These are phyloP conservation scores for Megaceryle alcyon DNA, from an alignment of 2,797 vertebrate species.

Conservation along the genomic window DNA sequence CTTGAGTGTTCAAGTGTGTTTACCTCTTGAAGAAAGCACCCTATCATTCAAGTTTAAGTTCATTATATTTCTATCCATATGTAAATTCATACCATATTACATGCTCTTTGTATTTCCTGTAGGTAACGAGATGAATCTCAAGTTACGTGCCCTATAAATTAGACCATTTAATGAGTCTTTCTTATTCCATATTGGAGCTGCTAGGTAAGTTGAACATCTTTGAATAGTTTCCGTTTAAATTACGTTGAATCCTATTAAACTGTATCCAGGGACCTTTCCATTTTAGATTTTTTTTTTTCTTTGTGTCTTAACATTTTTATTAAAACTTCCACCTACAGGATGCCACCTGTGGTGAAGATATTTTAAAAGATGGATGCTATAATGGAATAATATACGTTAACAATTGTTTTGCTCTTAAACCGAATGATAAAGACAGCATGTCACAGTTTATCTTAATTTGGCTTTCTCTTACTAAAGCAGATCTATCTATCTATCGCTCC, in stretches of 20 bases:
- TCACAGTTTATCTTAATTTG: not conserved
- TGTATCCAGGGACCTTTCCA: not conserved
- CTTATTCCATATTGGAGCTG: not conserved
- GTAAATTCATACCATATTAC: not conserved
- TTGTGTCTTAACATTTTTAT: not conserved
- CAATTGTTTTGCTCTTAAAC: not conserved
- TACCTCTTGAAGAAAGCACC: not conserved
- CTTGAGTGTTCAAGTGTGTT: not conserved
- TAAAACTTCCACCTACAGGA: not conserved
- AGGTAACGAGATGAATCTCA: not conserved
- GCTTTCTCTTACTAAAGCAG: not conserved
- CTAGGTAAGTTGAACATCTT: conserved; percentile 42
- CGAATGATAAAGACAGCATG: not conserved
- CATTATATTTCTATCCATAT: not conserved
- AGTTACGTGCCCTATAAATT: conserved; percentile 54
- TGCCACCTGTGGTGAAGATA: not conserved
- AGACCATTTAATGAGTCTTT: not conserved
- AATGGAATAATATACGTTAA: not conserved
- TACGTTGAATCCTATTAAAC: not conserved
- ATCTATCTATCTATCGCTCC: not conserved
- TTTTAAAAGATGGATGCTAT: not conserved
- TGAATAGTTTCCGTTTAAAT: not conserved
- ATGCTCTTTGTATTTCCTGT: not conserved
- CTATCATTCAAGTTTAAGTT: not conserved
- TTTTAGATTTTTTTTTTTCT: not conserved